Percentiles rank a stretch among this genome's conserved stretches.
Conservation (phyloP, 2,113 vertebrate genomes). For the Myiagra hebetior region DNA sequence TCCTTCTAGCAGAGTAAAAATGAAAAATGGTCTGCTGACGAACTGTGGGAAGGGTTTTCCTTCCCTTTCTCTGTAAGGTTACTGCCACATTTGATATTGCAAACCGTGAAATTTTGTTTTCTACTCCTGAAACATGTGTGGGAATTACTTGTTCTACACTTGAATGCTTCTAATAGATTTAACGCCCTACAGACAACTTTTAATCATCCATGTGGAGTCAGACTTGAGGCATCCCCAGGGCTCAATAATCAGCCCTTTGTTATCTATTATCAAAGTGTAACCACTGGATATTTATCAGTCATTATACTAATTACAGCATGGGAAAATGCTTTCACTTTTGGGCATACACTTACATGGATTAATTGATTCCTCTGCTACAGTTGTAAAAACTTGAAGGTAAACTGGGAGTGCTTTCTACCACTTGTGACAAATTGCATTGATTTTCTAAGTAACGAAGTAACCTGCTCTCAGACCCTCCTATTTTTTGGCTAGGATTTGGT, state of each 20-base stretch:
- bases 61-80: background rate
- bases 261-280: slow-evolving; percentile 7
- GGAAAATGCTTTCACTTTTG: slow-evolving; percentile 33
- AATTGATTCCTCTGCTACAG: slow-evolving; percentile 45
- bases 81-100: background rate
- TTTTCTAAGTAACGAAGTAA: background rate
- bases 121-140: background rate
- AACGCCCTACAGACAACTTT: background rate
- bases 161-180: background rate
- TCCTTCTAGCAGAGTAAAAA: background rate
- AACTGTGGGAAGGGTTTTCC: background rate
- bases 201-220: slow-evolving; percentile 4
- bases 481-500: background rate
- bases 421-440: slow-evolving; percentile 4
- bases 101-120: background rate
- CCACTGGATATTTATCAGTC: slow-evolving; percentile 30
- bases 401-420: background rate
- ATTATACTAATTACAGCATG: slow-evolving; percentile 34
- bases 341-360: background rate
- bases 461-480: background rate
- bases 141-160: background rate
- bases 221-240: background rate
- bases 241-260: background rate
- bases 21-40: background rate
- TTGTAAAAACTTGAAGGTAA: slow-evolving; percentile 39